These are phyloP conservation scores for Mamestra brassicae DNA, from an alignment of 2,888 invertebrate species.

Conservation along the genomic window DNA sequence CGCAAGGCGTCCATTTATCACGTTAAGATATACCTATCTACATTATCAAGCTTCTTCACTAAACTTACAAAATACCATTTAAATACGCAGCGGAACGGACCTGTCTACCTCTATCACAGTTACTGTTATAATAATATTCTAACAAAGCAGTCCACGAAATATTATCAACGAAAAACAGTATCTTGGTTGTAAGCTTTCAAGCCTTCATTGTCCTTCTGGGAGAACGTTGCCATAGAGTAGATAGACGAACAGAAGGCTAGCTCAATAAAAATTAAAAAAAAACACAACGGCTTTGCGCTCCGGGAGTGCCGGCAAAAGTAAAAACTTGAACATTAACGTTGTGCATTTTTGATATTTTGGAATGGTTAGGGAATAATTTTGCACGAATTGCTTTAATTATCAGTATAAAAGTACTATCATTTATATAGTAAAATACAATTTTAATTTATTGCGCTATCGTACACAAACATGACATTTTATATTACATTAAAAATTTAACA, in stretches of 20 bases:
- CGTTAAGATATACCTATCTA: slow-evolving; percentile 1
- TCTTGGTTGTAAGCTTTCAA: slow-evolving; percentile 53
- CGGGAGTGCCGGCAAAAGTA: no score
- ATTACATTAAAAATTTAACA: no score
- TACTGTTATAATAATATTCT: slow-evolving; percentile 34
- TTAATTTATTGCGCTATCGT: no score
- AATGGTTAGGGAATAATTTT: no score
- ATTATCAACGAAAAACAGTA: slow-evolving; percentile 55
- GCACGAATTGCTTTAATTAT: no score
- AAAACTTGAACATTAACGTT: no score
- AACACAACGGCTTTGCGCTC: no score
- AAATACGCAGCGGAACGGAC: slow-evolving; percentile 29
- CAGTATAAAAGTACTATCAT: no score
- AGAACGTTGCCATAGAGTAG: slow-evolving; percentile 25
- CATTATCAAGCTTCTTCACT: background rate
- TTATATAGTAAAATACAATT: no score
- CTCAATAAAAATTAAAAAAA: background rate
- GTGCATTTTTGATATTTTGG: no score
- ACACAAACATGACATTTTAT: no score
- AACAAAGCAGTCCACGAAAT: slow-evolving; percentile 42
- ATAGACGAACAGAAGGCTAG: slow-evolving; percentile 21
- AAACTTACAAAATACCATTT: slow-evolving; percentile 34
- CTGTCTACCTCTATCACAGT: slow-evolving; percentile 41
- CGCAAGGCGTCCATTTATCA: slow-evolving; percentile 12
- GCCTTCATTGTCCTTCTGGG: slow-evolving; percentile 53